Conservation (phyloP, 2,797 vertebrate genomes). For the Sebastes jordani region DNA sequence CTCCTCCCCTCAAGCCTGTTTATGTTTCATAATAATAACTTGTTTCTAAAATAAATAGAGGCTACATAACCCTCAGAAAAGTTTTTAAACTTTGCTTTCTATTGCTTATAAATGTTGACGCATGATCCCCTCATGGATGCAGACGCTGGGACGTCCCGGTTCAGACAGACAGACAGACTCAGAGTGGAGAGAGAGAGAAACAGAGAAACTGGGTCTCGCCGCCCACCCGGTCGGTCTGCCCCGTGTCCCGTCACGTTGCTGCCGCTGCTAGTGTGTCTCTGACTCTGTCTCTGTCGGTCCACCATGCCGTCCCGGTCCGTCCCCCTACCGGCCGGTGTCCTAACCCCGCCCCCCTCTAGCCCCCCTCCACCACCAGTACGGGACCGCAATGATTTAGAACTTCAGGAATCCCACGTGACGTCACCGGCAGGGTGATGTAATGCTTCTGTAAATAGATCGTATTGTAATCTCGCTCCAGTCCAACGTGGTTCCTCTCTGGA, state of each 20-base stretch:
- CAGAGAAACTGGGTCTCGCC: constrained; percentile 6
- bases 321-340: constrained; percentile 49
- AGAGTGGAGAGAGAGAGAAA: neutral
- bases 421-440: constrained; percentile 98
- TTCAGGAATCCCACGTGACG: constrained; percentile 99
- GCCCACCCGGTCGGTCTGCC: constrained; percentile 44
- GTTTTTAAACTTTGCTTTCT: neutral
- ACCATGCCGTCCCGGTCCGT: constrained; percentile 4
- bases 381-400: constrained; percentile 99
- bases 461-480: constrained; percentile 99
- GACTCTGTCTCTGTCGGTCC: constrained; percentile 3
- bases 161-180: neutral
- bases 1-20: neutral
- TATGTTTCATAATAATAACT: neutral
- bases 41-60: neutral
- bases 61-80: neutral
- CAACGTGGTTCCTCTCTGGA: constrained; percentile 98
- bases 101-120: constrained; percentile 1
- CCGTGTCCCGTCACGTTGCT: constrained; percentile 63
- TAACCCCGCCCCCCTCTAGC: constrained; percentile 61
- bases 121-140: neutral
- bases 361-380: constrained; percentile 77
- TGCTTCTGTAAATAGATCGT: constrained; percentile 99
- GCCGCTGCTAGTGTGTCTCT: constrained; percentile 4
- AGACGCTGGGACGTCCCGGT: constrained; percentile 42